phyloP scores from a whole-genome alignment of 2,888 invertebrate species.

The Leptopilina drosophilae region DNA sequence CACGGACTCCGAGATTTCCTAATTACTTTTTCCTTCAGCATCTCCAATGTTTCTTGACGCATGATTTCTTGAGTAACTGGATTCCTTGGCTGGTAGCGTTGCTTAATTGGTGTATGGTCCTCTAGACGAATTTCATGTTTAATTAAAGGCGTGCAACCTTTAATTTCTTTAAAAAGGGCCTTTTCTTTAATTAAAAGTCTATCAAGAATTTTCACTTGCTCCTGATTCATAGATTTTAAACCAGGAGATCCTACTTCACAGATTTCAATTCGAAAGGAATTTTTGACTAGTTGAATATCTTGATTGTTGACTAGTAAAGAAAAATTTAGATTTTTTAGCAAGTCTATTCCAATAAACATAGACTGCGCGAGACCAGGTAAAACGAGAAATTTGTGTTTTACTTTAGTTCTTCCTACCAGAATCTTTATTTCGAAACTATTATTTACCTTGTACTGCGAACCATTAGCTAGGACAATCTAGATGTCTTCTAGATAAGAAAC shows the following conservation, averaged over 20 bases:
- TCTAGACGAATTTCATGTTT: no score
- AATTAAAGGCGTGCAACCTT: no score
- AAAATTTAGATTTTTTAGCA: not conserved
- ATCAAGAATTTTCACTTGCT: no score
- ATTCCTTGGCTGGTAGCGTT: conserved; percentile 7
- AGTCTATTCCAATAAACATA: not conserved
- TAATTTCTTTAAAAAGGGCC: no score
- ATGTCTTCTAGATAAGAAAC: not conserved
- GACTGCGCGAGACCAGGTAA: not conserved
- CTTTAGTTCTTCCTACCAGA: no score
- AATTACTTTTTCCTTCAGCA: conserved; percentile 22
- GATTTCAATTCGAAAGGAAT: not conserved
- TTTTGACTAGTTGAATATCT: no score
- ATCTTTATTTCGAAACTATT: not conserved
- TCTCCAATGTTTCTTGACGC: conserved; percentile 2
- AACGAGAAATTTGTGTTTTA: not conserved
- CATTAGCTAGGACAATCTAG: not conserved
- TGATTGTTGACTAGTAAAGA: not conserved
- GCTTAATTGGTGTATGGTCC: no score
- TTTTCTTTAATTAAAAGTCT: no score
- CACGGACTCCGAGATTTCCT: conserved; percentile 40
- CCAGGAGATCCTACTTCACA: no score
- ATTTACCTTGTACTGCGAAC: not conserved
- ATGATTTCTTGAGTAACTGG: not conserved
- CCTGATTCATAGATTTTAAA: no score